These are phyloP conservation scores for Gallirallus australis DNA, from an alignment of 2,797 vertebrate species.

Conservation along the genomic window DNA sequence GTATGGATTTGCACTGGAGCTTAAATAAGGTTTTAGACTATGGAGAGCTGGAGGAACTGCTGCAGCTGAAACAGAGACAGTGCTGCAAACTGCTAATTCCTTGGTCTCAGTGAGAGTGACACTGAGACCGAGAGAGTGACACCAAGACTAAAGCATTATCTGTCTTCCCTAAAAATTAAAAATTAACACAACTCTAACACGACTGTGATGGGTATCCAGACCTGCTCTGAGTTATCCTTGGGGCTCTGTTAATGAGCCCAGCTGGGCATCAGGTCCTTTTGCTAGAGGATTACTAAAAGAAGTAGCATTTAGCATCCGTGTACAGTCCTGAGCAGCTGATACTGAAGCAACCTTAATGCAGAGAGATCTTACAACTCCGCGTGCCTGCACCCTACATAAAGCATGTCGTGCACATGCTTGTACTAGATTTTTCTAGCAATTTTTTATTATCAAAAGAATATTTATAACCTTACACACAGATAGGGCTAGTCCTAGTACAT, in stretches of 20 bases:
- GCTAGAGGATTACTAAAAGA: background rate
- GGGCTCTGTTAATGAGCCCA: background rate
- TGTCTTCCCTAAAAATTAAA: background rate
- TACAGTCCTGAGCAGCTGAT: background rate
- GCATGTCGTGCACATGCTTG: background rate
- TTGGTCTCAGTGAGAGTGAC: background rate
- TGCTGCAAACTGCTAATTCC: background rate
- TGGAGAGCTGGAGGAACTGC: background rate
- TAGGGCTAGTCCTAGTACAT: background rate
- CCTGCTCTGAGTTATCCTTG: background rate
- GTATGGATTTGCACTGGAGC: background rate
- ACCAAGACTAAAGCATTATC: background rate
- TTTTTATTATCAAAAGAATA: background rate
- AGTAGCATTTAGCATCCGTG: background rate
- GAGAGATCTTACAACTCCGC: background rate
- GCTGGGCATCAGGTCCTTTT: background rate
- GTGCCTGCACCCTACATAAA: rapidly evolving
- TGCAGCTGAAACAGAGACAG: background rate
- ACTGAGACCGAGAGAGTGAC: background rate
- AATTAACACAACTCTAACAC: background rate
- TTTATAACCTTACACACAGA: background rate
- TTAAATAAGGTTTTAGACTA: background rate
- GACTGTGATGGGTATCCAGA: background rate
- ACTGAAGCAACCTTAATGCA: background rate
- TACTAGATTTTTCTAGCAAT: background rate